phyloP scores from a whole-genome alignment of 2,888 invertebrate genomes.

The Cenopis cana region DNA sequence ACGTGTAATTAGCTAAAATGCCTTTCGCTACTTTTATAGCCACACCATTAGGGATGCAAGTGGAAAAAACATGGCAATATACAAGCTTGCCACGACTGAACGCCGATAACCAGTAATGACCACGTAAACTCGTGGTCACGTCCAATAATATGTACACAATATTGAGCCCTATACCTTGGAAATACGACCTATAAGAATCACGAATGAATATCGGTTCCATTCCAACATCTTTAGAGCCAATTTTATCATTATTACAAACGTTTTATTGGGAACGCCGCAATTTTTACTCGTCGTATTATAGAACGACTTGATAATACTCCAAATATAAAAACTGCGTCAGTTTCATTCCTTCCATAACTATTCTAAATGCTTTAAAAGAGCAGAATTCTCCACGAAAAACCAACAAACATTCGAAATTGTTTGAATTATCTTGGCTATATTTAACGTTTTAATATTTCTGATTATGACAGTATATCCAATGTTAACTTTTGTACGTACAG shows the following conservation, averaged over 20 bases:
- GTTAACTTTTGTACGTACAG: no score
- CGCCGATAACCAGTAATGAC: slow-evolving; percentile 38
- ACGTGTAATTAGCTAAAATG: neutral
- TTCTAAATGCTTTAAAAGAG: no score
- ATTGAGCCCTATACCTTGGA: neutral
- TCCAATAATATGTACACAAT: slow-evolving; percentile 56
- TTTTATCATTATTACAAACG: neutral
- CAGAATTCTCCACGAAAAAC: no score
- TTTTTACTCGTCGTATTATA: no score
- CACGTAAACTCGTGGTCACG: slow-evolving; percentile 23
- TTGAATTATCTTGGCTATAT: no score
- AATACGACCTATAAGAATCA: neutral
- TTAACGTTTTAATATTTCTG: no score
- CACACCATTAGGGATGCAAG: slow-evolving; percentile 61
- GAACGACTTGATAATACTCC: no score
- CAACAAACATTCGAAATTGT: no score
- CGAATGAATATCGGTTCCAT: neutral
- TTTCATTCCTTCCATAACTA: no score
- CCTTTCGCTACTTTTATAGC: slow-evolving; percentile 50
- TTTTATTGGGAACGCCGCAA: neutral
- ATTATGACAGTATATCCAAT: no score
- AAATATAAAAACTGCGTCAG: no score
- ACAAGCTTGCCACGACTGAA: slow-evolving; percentile 48
- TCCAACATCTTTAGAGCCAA: neutral
- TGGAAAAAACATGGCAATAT: slow-evolving; percentile 62